Base-by-base conservation (phyloP, 2,888 invertebrate genomes). In the Ormyrus labotus region DNA sequence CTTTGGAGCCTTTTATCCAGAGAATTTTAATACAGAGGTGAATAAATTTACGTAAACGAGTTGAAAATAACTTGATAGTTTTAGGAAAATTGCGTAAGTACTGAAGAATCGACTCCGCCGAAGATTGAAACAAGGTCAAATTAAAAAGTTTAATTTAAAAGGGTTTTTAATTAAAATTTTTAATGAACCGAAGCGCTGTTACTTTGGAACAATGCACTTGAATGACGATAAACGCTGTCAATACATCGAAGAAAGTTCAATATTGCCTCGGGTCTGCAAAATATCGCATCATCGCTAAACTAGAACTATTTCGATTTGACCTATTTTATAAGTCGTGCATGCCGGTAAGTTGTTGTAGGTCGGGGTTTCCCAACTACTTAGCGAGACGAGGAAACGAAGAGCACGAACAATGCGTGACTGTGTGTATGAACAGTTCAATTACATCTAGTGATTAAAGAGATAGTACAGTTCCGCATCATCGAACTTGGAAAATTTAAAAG, bases 251-350 rank as follows among this genome's bases (percentile, higher is more conserved):
- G 45, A 47, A 47, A 53, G 53, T 72, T 64, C 13, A 55, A 72
- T 50, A 34, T 34, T 3, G 70, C 11, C n/a, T 58, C 51, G 50
- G 63, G 6, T 51, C 34, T 45, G 13, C 57, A 11, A 57, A 69
- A 69, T 69, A 69, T 57, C 47, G 47, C 19, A 13, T 45, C 45
- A n/a, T n/a, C 61, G 7, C 19, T 57, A 57, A 57, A 65, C 65
- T 74, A 65, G 6, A 57, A 74, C 71, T 71, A 71, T 57, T 58
- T 71, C 47, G 45, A 73, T 64, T 73, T 64, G 64, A 57, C 58
- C 64, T n/a, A 61, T 57, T 74, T 65, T 74, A 53, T 58, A 34
- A 57, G 57, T 65, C 34, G n/a, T 19, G 50, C 55, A 65, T 74
- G 47, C 9, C 47, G 48, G 48, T 50, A 74, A 48, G 64, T 65